A percentile compares a stretch with the other conserved stretches of the same genome.
Evolutionary conservation across 2,888 invertebrate genomes (phyloP).

Genomic region (Napeogenes sylphis): DNA sequence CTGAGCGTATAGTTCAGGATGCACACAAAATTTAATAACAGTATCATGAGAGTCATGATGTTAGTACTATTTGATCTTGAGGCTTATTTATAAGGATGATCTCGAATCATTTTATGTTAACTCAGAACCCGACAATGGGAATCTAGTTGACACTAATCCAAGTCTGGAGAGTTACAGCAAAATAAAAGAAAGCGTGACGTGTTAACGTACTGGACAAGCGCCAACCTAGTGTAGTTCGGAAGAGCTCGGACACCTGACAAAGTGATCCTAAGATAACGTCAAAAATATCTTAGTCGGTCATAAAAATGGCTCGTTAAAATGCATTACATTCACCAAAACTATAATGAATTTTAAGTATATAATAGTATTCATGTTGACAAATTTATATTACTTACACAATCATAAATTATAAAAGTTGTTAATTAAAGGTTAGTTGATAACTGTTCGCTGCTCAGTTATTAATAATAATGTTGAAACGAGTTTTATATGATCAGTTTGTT

Average conservation of each 20-base stretch:
- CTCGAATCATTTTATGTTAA: slow-evolving; percentile 41
- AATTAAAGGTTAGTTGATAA: no score
- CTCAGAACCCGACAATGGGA: slow-evolving; percentile 42
- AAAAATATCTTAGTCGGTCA: background rate
- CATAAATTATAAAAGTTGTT: no score
- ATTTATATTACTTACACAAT: no score
- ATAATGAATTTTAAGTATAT: no score
- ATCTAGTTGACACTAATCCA: slow-evolving; percentile 49
- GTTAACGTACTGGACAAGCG: slow-evolving; percentile 36
- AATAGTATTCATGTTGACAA: no score
- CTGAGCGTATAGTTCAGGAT: no score
- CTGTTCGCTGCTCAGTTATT: no score
- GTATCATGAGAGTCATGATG: slow-evolving; percentile 3
- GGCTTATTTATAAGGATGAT: slow-evolving; percentile 32
- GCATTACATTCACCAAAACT: no score
- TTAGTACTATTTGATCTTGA: slow-evolving; percentile 10
- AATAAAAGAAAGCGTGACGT: slow-evolving; percentile 61
- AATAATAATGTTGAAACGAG: no score
- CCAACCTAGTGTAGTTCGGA: slow-evolving; percentile 22
- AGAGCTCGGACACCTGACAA: slow-evolving; percentile 12
- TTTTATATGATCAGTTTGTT: no score
- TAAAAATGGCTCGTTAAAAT: background rate
- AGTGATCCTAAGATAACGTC: background rate
- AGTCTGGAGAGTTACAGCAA: slow-evolving; percentile 48
- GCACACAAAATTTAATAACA: no score